These are phyloP conservation scores for Collichthys lucidus DNA, from an alignment of 2,113 vertebrate genomes.

Conservation along the genomic window DNA sequence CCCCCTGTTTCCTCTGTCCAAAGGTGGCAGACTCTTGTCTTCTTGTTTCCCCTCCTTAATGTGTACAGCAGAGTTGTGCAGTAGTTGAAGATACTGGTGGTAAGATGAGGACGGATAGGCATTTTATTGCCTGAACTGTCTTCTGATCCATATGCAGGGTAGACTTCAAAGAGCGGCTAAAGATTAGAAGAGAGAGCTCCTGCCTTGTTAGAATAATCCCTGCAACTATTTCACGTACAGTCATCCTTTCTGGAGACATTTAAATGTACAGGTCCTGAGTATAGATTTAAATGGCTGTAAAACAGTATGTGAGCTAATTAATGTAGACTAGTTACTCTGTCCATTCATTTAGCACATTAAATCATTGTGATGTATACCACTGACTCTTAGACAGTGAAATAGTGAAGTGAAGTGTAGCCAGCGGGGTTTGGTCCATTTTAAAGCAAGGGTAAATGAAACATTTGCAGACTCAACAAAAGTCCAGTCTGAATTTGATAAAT, in stretches of 20 bases:
- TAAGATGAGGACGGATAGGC: constrained; percentile 52
- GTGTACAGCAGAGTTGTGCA: not conserved
- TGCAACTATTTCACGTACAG: constrained; percentile 29
- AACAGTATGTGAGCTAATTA: constrained; percentile 8
- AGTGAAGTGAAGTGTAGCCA: not conserved
- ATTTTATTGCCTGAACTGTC: constrained; percentile 38
- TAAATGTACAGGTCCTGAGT: constrained; percentile 24
- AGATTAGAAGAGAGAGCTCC: constrained; percentile 49
- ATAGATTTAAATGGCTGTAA: constrained; percentile 20
- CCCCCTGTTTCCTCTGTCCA: constrained; percentile 18
- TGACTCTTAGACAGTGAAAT: not conserved
- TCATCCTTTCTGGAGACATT: constrained; percentile 20
- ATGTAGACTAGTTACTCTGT: not conserved
- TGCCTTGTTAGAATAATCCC: constrained; percentile 54
- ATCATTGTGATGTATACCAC: not conserved
- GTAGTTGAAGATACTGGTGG: constrained; percentile 24
- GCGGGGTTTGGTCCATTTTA: not conserved
- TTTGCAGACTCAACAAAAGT: not conserved
- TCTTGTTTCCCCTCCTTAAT: constrained; percentile 14
- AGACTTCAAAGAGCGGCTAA: constrained; percentile 54
- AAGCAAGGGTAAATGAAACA: not conserved
- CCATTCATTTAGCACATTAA: constrained; percentile 6
- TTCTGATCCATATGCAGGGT: constrained; percentile 42
- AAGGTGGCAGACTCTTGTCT: constrained; percentile 9
- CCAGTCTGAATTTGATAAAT: not conserved